Conservation (phyloP, 1,140 invertebrate species). For the Tetragonula clypearis region DNA sequence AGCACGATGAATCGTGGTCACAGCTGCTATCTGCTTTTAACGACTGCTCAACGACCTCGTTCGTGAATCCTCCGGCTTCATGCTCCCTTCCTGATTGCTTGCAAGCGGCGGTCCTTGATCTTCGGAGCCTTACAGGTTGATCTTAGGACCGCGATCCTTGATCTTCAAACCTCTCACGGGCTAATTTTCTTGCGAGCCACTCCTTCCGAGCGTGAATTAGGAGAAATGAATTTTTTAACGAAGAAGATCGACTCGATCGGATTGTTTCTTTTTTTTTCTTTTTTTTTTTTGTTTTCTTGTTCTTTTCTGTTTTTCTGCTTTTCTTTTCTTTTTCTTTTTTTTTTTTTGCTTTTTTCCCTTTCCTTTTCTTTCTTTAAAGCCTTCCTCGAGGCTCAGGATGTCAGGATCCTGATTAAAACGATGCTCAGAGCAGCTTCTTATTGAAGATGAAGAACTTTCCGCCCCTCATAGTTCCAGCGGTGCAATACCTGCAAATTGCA, state of each 20-base stretch:
- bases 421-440: conserved; percentile 64
- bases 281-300: background rate
- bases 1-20: background rate
- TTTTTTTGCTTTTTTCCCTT: background rate
- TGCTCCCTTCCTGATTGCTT: background rate
- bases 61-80: background rate
- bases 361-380: background rate
- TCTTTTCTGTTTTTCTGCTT: background rate
- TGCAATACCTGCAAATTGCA: conserved; percentile 48
- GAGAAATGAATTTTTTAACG: background rate
- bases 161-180: no score
- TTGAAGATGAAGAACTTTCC: conserved; percentile 71
- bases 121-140: background rate
- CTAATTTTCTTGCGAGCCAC: background rate
- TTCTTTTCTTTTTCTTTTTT: background rate
- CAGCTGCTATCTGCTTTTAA: background rate
- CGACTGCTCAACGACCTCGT: background rate
- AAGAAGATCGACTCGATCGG: background rate
- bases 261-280: background rate
- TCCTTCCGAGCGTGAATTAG: background rate
- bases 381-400: no score
- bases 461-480: conserved; percentile 61
- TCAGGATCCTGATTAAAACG: background rate
- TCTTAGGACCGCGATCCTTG: background rate
- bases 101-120: background rate